Evolutionary conservation across 2,797 vertebrate species (phyloP).

Genomic region (Sarcophilus harrisii): DNA sequence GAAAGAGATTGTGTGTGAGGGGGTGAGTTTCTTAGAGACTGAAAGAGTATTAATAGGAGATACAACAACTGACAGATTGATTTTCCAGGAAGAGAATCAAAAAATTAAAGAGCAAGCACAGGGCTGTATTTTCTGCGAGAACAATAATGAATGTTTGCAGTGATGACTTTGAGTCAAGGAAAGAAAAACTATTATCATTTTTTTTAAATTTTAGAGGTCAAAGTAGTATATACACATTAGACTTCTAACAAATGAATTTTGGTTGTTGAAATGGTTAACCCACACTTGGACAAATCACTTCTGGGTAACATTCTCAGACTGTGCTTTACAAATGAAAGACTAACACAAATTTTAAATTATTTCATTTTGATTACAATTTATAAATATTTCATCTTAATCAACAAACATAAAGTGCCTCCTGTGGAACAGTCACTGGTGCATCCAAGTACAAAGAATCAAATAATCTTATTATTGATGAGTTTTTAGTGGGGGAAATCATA

Average conservation of each 20-base stretch:
- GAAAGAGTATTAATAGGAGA: slow-evolving; percentile 3
- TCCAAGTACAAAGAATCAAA: neutral
- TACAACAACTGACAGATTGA: neutral
- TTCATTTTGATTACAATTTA: neutral
- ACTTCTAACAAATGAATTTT: neutral
- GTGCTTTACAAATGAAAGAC: neutral
- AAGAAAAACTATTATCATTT: neutral
- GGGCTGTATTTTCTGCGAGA: neutral
- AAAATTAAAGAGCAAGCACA: neutral
- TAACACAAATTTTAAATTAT: neutral
- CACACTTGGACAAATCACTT: neutral
- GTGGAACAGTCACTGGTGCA: neutral
- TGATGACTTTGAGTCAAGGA: neutral
- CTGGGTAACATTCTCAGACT: neutral
- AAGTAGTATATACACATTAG: neutral
- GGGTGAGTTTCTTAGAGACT: slow-evolving; percentile 4
- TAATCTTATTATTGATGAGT: neutral
- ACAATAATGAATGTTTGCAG: neutral
- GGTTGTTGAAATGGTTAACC: neutral
- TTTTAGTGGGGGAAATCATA: neutral
- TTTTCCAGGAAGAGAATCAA: neutral
- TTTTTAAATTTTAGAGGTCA: neutral
- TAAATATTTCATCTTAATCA: neutral
- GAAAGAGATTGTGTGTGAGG: neutral
- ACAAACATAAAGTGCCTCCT: neutral